A percentile compares a stretch with the other conserved stretches of the same genome.
Conservation (phyloP, 2,888 invertebrate species). For the Phengaris arion region DNA sequence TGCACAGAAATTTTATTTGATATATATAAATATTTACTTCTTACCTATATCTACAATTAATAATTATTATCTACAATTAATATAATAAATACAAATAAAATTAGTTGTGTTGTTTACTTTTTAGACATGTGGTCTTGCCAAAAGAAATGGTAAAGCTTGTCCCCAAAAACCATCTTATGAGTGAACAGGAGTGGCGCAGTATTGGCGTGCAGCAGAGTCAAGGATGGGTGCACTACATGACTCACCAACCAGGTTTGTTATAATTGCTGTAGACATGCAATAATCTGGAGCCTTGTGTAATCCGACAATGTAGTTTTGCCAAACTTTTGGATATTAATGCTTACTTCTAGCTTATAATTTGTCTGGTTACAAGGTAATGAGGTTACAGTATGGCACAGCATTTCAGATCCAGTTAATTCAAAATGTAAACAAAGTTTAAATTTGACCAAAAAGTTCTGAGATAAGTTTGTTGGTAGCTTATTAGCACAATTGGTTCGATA, state of each 20-base stretch:
- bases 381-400: too few species aligned
- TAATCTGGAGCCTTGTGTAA: slow-evolving; percentile 3
- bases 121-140: slow-evolving; percentile 95
- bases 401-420: too few species aligned
- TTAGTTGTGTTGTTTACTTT: slow-evolving; percentile 40
- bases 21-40: too few species aligned
- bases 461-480: too few species aligned
- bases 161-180: slow-evolving; percentile 95
- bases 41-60: background rate
- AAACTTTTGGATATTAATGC: too few species aligned
- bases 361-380: too few species aligned
- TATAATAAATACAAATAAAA: too few species aligned
- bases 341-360: too few species aligned
- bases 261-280: background rate
- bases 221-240: slow-evolving; percentile 99
- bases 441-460: too few species aligned
- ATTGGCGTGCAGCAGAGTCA: slow-evolving; percentile 97
- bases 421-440: too few species aligned
- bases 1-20: too few species aligned
- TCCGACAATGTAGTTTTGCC: background rate
- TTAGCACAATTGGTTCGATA: too few species aligned
- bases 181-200: slow-evolving; percentile 95
- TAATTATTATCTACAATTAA: background rate
- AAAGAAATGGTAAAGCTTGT: slow-evolving; percentile 94
- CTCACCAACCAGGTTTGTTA: slow-evolving; percentile 91